Percentiles rank a stretch among this genome's conserved stretches.
These are phyloP conservation scores for Anas acuta DNA, from an alignment of 2,797 vertebrate genomes.

Conservation along the genomic window DNA sequence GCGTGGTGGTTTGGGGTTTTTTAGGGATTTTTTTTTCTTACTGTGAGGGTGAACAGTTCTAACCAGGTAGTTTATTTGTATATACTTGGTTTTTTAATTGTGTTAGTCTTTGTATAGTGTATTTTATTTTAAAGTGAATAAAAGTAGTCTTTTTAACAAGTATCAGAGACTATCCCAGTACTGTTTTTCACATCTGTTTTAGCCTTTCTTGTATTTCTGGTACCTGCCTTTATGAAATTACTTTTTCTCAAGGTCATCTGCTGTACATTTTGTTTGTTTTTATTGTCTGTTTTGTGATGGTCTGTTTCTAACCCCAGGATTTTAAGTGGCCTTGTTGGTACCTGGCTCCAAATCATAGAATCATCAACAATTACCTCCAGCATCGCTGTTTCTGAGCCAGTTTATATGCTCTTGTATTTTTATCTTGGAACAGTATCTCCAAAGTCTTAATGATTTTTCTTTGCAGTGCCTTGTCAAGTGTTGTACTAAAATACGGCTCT, in stretches of 20 bases:
- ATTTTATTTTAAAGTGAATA: not conserved
- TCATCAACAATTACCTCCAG: not conserved
- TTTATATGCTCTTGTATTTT: not conserved
- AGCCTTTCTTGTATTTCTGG: not conserved
- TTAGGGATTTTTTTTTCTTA: not conserved
- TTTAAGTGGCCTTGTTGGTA: not conserved
- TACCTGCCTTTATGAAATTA: not conserved
- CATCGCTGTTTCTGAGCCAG: not conserved
- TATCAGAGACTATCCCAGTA: not conserved
- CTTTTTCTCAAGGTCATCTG: not conserved
- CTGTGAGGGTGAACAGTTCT: not conserved
- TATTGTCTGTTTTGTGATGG: not conserved
- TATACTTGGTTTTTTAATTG: not conserved
- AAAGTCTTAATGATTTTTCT: slow-evolving; percentile 20
- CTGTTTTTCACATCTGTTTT: not conserved
- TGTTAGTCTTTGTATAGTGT: not conserved
- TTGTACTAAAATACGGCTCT: not conserved
- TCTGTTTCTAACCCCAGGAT: not conserved
- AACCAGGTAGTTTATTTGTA: not conserved
- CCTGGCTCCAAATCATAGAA: not conserved
- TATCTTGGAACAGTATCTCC: not conserved
- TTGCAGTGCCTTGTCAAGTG: slow-evolving; percentile 12
- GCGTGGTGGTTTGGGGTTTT: not conserved
- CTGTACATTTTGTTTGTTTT: not conserved
- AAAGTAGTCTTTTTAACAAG: not conserved